Evolutionary conservation across 2,888 invertebrate species (phyloP).

Genomic region (Atherix ibis): DNA sequence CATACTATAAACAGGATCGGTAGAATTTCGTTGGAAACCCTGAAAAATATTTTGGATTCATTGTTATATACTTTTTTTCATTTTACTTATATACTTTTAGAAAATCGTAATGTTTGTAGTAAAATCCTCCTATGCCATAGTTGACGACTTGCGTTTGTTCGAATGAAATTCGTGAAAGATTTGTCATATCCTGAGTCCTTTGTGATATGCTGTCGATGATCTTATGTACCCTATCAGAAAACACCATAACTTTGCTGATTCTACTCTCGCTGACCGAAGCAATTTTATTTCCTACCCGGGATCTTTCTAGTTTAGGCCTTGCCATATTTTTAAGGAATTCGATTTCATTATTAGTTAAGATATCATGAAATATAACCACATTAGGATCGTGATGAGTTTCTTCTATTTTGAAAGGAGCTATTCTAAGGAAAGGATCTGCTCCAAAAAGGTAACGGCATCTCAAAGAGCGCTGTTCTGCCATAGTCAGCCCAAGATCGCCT

Average conservation of each 20-base stretch:
- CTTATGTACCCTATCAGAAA: constrained; percentile 66
- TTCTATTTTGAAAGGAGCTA: constrained; percentile 70
- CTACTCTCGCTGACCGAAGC: constrained; percentile 37
- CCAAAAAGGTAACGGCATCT: no score
- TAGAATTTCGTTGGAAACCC: constrained; percentile 13
- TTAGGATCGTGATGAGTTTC: constrained; percentile 63
- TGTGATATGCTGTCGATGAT: constrained; percentile 57
- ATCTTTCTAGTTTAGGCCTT: constrained; percentile 73
- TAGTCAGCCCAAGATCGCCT: no score
- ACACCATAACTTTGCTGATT: constrained; percentile 96
- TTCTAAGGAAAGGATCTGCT: constrained; percentile 53
- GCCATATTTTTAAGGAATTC: constrained; percentile 69
- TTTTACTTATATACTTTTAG: no score
- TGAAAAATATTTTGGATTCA: neutral
- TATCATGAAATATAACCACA: constrained; percentile 73
- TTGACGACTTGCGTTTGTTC: constrained; percentile 97
- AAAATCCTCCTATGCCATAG: constrained; percentile 97
- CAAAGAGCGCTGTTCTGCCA: no score
- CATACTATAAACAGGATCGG: no score
- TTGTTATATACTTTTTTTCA: no score
- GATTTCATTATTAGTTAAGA: constrained; percentile 77
- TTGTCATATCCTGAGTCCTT: constrained; percentile 74
- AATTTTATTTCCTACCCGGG: no score
- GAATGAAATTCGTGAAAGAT: constrained; percentile 70
- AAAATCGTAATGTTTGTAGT: constrained; percentile 97